Base-by-base conservation (phyloP, 2,888 invertebrate species). In the Sisyra terminalis region DNA sequence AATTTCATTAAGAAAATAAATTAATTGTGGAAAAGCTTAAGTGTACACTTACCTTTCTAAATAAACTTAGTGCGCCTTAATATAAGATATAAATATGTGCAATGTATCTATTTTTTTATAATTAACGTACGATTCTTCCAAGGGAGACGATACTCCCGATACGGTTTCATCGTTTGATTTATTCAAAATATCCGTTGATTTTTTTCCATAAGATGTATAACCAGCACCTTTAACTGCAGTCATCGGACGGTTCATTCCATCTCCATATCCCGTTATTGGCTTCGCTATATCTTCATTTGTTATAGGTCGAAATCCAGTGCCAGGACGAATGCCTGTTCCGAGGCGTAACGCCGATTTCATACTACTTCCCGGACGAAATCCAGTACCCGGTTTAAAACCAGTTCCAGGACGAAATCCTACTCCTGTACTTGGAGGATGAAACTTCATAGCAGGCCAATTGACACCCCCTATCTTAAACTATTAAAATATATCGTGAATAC, bases 171-270 rank as follows among this genome's bases (percentile, higher is more conserved):
- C 61, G 48, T 65, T 65, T 1, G 64, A 59, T 15, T 70, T 69
- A 49, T 84, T 80, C 45, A 90, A 63, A 4, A 85, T 87, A 58
- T 90, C 83, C 54, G 88, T 82, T 46, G 73, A 59, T 46, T 68
- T 68, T 49, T 67, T 70, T 50, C 62, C 71, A 54, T 72, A 75
- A 2, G 92, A 89, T 3, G 89, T 89, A 60, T 90, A 98, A 1
- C 98, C 98, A 17, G 92, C 96, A 7, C 92, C 96, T 44, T 92
- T 73, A 31, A 97, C 89, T 2, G 97, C 96, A 3, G 98, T 98
- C 72, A 97, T 93, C 1, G 98, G 97, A 44, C 98, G 50, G 42
- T 56, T 63, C 3, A 59, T 52, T 8, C 45, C 43, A 17, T 39
- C 39, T 3, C 45, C 39, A 24, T 45, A 45, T 11, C 42, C 39